Conservation (phyloP, 2,113 vertebrate genomes). For the Chascanopsetta lugubris region DNA sequence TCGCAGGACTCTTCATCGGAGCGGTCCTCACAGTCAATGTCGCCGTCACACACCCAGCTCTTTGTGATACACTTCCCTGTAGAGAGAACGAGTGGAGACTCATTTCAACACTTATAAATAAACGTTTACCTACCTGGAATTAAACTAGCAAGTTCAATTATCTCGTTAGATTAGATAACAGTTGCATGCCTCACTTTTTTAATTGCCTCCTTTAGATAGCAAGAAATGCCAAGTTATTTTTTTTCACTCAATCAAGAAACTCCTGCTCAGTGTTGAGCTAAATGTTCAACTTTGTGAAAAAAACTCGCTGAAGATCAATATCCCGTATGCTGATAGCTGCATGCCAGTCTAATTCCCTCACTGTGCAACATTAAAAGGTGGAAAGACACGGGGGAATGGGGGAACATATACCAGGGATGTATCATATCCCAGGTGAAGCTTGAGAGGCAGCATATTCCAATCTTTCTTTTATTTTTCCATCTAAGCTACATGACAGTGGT, state of each 20-base stretch:
- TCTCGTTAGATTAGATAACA: not conserved
- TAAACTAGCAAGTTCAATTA: not conserved
- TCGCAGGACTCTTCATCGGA: slow-evolving; percentile 96
- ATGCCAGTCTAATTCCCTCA: slow-evolving; percentile 27
- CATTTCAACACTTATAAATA: not conserved
- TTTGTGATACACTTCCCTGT: slow-evolving; percentile 98
- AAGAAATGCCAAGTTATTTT: slow-evolving; percentile 10
- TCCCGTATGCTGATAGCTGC: not conserved
- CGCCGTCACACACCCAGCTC: slow-evolving; percentile 98
- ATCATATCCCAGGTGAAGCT: slow-evolving; percentile 31
- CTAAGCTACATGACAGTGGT: slow-evolving; percentile 24
- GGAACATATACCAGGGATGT: slow-evolving; percentile 8
- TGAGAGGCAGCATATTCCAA: slow-evolving; percentile 33
- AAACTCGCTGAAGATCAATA: slow-evolving; percentile 40
- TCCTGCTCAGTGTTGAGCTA: slow-evolving; percentile 3
- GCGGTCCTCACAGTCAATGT: slow-evolving; percentile 97
- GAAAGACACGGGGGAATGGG: not conserved
- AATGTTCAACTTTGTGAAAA: slow-evolving; percentile 28
- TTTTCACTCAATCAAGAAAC: slow-evolving; percentile 24
- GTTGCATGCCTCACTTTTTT: not conserved
- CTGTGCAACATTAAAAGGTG: slow-evolving; percentile 8
- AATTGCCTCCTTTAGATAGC: not conserved
- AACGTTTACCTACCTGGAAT: too few species aligned
- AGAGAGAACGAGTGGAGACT: not conserved
- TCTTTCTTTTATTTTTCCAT: slow-evolving; percentile 41